Evolutionary conservation across 53 echinoderm and acorn worm genomes (phyloP).

Genomic region (Echinarachnius parma): DNA sequence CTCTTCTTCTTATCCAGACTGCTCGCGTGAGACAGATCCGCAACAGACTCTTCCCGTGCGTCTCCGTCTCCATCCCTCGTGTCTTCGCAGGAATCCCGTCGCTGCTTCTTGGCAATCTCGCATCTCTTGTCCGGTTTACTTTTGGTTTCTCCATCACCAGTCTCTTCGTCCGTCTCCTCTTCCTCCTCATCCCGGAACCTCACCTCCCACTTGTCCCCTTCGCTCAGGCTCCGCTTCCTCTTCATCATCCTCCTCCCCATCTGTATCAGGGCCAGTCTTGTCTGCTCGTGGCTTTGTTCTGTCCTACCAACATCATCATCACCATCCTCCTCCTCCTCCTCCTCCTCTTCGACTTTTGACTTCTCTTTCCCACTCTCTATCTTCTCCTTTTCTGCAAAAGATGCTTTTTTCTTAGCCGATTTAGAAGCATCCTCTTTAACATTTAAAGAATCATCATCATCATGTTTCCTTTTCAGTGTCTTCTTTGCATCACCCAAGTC

Average conservation of each 20-base stretch:
- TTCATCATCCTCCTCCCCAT: slow-evolving; percentile 2
- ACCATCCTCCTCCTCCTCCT: background rate
- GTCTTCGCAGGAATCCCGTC: background rate
- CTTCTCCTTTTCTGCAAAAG: background rate
- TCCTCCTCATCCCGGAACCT: background rate
- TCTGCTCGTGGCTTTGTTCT: background rate
- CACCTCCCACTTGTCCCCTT: slow-evolving; percentile 18
- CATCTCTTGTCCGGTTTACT: too few species aligned
- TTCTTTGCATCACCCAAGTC: too few species aligned
- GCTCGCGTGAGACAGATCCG: background rate
- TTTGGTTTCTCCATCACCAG: too few species aligned
- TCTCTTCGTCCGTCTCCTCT: slow-evolving; percentile 5
- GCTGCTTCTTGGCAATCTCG: too few species aligned
- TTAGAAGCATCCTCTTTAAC: slow-evolving; percentile 3
- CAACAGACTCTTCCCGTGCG: background rate
- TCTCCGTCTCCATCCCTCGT: background rate
- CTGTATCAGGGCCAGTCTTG: background rate
- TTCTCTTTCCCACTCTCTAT: background rate
- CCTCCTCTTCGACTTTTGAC: background rate
- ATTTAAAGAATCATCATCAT: too few species aligned
- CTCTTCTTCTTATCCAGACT: slow-evolving; percentile 56
- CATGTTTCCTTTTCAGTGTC: too few species aligned
- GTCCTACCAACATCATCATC: background rate
- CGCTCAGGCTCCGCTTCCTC: slow-evolving; percentile 11
- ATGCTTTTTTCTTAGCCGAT: background rate